Evolutionary conservation across 2,113 vertebrate genomes (phyloP).

Genomic region (Podocnemis expansa): DNA sequence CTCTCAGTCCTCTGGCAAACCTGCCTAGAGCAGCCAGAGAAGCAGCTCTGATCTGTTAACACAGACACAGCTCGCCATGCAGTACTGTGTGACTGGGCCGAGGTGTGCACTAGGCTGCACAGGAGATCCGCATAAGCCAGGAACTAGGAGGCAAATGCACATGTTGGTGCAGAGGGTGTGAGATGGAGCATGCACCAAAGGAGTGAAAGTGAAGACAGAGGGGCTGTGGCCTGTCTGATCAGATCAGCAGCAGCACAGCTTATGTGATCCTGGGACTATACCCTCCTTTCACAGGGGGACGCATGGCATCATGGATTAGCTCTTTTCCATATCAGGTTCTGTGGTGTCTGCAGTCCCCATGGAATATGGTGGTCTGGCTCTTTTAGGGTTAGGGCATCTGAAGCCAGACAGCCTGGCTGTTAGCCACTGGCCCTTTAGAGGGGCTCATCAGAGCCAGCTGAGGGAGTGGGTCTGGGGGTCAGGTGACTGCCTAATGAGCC

Average conservation of each 20-base stretch:
- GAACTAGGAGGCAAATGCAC: not conserved
- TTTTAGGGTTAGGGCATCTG: too few species aligned
- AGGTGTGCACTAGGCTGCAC: not conserved
- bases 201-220: not conserved
- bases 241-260: not conserved
- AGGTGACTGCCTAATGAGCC: not conserved
- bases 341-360: not conserved
- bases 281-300: not conserved
- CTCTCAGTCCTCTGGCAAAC: not conserved
- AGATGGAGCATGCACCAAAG: not conserved
- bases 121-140: not conserved
- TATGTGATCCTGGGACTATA: not conserved
- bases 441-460: not conserved
- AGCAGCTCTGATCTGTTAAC: not conserved
- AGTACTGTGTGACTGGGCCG: not conserved
- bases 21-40: rapidly evolving
- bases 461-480: too few species aligned
- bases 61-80: not conserved
- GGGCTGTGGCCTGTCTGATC: not conserved
- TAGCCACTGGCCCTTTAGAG: not conserved
- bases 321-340: not conserved
- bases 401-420: not conserved
- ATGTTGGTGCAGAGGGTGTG: not conserved
- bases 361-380: not conserved
- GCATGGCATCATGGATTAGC: not conserved